Conservation (phyloP, 2,113 vertebrate species). For the Mola mola region DNA sequence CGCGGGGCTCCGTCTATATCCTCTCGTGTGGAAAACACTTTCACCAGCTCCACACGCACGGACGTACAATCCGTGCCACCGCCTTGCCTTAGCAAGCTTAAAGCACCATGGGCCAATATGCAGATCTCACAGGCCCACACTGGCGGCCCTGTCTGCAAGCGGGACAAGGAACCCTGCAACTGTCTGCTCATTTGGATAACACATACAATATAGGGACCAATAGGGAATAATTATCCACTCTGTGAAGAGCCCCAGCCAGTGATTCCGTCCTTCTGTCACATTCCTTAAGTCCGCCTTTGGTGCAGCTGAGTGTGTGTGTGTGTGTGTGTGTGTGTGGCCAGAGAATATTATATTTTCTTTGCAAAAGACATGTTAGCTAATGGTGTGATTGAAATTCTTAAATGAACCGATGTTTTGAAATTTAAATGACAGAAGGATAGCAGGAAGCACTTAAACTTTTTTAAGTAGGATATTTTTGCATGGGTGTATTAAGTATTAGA, state of each 20-base stretch:
- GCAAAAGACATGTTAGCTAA: neutral
- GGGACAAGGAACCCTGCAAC: slow-evolving; percentile 52
- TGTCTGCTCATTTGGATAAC: slow-evolving; percentile 67
- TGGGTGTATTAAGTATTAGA: slow-evolving; percentile 28
- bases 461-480: too few species aligned
- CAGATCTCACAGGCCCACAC: slow-evolving; percentile 65
- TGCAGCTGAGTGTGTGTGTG: slow-evolving; percentile 6
- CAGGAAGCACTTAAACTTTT: too few species aligned
- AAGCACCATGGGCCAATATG: slow-evolving; percentile 77
- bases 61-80: slow-evolving; percentile 61
- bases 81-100: slow-evolving; percentile 56
- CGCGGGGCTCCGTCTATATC: slow-evolving; percentile 67
- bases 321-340: neutral
- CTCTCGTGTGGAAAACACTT: slow-evolving; percentile 76
- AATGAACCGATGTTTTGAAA: neutral
- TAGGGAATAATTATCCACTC: slow-evolving; percentile 63
- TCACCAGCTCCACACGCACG: slow-evolving; percentile 80
- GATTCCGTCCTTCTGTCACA: slow-evolving; percentile 34
- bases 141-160: slow-evolving; percentile 53
- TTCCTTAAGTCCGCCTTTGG: neutral
- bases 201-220: slow-evolving; percentile 49
- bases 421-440: neutral
- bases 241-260: slow-evolving; percentile 32
- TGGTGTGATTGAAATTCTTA: too few species aligned
- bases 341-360: neutral